Percentiles rank a stretch among this genome's conserved stretches.
phyloP scores from a whole-genome alignment of 2,797 vertebrate species.

The Setipinna tenuifilis region DNA sequence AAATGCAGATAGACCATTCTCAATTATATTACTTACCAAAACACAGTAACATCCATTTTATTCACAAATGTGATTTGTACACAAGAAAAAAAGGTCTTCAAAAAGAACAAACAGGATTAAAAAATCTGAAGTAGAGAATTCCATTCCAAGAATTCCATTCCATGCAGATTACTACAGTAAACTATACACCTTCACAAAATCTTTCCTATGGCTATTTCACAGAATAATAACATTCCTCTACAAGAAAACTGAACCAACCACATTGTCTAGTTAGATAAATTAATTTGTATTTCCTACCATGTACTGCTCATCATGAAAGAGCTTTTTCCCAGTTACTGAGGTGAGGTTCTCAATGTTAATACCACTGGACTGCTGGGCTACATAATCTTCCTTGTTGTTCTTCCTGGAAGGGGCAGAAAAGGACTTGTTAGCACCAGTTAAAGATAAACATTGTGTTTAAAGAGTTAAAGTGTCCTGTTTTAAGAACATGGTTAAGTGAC shows the following conservation, averaged over 20 bases:
- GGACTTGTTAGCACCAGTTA: not conserved
- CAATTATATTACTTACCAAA: not conserved
- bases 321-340: slow-evolving; percentile 30
- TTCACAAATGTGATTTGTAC: no score
- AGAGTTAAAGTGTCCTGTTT: no score
- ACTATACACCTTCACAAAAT: not conserved
- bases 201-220: not conserved
- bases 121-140: no score
- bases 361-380: slow-evolving; percentile 36
- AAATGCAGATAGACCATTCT: not conserved
- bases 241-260: not conserved
- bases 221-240: not conserved
- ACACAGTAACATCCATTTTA: not conserved
- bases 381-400: slow-evolving; percentile 41
- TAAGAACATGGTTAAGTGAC: no score
- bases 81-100: not conserved
- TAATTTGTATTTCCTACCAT: slow-evolving; percentile 35
- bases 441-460: not conserved
- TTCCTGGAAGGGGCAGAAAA: slow-evolving; percentile 31
- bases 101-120: not conserved
- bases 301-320: slow-evolving; percentile 42
- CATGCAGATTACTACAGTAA: not conserved
- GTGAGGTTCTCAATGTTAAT: slow-evolving; percentile 26
- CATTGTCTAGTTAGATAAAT: not conserved
- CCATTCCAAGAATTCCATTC: no score